Percentiles rank a stretch among this genome's conserved stretches.
Conservation (phyloP, 1,140 invertebrate genomes). For the Drosophila nebulosa region DNA sequence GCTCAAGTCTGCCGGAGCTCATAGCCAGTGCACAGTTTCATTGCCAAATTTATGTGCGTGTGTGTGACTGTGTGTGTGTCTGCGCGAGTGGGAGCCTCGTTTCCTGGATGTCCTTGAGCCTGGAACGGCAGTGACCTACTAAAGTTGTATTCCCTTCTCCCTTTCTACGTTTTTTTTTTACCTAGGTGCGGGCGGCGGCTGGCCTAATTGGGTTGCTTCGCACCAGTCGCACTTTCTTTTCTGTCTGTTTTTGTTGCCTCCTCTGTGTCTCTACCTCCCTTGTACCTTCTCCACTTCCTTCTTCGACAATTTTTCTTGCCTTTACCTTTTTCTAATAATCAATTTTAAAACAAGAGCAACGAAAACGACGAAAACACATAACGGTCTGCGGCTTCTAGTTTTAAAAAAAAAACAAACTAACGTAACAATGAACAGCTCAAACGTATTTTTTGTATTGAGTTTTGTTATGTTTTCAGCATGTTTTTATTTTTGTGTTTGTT, state of each 20-base stretch:
- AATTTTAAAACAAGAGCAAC: not conserved
- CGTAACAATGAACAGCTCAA: slow-evolving; percentile 13
- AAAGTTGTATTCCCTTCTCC: not conserved
- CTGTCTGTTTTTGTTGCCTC: slow-evolving; percentile 25
- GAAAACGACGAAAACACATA: not conserved
- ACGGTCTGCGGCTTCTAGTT: not conserved
- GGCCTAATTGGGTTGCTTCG: slow-evolving; percentile 47
- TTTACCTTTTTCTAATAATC: not conserved
- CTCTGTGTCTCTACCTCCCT: not conserved
- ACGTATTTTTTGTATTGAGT: slow-evolving; percentile 9
- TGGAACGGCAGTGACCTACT: slow-evolving; percentile 51
- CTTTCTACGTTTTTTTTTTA: not conserved
- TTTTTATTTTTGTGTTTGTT: slow-evolving; percentile 31
- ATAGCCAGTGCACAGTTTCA: slow-evolving; percentile 65
- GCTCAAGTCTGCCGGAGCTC: slow-evolving; percentile 45
- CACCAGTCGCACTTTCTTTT: slow-evolving; percentile 64
- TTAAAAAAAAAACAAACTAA: not conserved
- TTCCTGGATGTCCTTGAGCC: slow-evolving; percentile 47
- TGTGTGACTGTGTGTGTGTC: slow-evolving; percentile 4
- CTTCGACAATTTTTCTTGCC: not conserved
- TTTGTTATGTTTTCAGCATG: slow-evolving; percentile 32
- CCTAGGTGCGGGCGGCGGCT: slow-evolving; percentile 10
- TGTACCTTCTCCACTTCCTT: not conserved
- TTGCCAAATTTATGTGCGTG: slow-evolving; percentile 41
- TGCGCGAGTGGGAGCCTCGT: slow-evolving; percentile 5